Conservation (phyloP, 2,888 invertebrate species). For the Drosophila nigricruria region DNA sequence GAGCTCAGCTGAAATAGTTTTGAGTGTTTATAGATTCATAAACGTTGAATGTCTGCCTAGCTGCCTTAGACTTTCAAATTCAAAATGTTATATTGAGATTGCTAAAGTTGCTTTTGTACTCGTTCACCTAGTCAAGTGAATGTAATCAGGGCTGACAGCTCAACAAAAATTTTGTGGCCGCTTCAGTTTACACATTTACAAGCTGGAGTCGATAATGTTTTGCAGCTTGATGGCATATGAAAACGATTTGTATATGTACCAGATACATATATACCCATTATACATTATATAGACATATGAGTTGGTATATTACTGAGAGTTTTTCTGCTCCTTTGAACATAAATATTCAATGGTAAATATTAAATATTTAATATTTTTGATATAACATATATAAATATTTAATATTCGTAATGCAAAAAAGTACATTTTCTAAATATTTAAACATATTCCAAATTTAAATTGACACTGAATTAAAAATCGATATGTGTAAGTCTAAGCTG, state of each 20-base stretch:
- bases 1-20: constrained; percentile 7
- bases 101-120: not conserved
- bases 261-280: not conserved
- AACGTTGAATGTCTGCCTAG: not conserved
- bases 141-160: not conserved
- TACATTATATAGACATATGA: not conserved
- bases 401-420: not conserved
- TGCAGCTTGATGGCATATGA: not conserved
- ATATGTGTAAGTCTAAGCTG: not conserved
- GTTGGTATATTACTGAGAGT: not conserved
- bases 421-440: not conserved
- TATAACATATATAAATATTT: not conserved
- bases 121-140: not conserved
- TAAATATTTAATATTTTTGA: not conserved
- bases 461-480: not conserved
- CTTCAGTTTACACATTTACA: not conserved
- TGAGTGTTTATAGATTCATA: not conserved
- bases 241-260: not conserved
- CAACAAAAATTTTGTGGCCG: too few species aligned
- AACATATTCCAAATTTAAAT: not conserved
- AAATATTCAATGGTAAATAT: not conserved
- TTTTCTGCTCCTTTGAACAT: not conserved
- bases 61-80: constrained; percentile 7
- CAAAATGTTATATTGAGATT: not conserved
- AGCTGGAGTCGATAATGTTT: not conserved